Evolutionary conservation across 1,140 invertebrate species (phyloP).

Genomic region (Ruditapes philippinarum): DNA sequence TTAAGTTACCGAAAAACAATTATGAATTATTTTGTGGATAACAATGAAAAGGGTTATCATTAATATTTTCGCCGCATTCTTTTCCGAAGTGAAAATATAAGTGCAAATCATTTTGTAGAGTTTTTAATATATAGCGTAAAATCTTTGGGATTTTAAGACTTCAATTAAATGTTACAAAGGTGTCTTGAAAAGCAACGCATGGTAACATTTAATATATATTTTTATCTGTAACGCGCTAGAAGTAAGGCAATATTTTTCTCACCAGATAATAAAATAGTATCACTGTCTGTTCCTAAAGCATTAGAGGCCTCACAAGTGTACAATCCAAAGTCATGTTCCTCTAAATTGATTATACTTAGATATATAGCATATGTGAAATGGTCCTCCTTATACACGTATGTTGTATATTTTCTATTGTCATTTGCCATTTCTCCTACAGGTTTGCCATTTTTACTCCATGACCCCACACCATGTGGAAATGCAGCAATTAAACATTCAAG

Average conservation of each 20-base stretch:
- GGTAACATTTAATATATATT: not conserved
- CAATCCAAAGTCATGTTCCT: slow-evolving; percentile 93
- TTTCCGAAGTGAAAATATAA: too few relatives aligned
- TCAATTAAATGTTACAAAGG: too few relatives aligned
- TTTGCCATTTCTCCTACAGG: not conserved
- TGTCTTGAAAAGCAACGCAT: too few relatives aligned
- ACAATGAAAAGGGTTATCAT: too few relatives aligned
- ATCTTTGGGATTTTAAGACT: too few relatives aligned
- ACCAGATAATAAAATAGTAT: slow-evolving; percentile 95
- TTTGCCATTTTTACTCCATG: slow-evolving; percentile 94
- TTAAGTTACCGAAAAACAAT: too few relatives aligned
- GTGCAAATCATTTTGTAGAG: too few relatives aligned
- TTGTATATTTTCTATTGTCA: slow-evolving; percentile 89
- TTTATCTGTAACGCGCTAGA: too few relatives aligned
- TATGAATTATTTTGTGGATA: too few relatives aligned
- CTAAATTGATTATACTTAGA: slow-evolving; percentile 93
- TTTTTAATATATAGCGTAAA: too few relatives aligned
- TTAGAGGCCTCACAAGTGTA: slow-evolving; percentile 97
- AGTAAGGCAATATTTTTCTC: too few relatives aligned
- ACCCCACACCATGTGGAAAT: slow-evolving; percentile 94
- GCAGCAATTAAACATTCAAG: slow-evolving; percentile 96
- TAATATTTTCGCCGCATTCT: too few relatives aligned
- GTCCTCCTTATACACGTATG: slow-evolving; percentile 91
- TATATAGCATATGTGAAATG: slow-evolving; percentile 95
- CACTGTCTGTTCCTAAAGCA: slow-evolving; percentile 94